These are phyloP conservation scores for Scaeva pyrastri DNA, from an alignment of 2,888 invertebrate genomes.

Conservation along the genomic window DNA sequence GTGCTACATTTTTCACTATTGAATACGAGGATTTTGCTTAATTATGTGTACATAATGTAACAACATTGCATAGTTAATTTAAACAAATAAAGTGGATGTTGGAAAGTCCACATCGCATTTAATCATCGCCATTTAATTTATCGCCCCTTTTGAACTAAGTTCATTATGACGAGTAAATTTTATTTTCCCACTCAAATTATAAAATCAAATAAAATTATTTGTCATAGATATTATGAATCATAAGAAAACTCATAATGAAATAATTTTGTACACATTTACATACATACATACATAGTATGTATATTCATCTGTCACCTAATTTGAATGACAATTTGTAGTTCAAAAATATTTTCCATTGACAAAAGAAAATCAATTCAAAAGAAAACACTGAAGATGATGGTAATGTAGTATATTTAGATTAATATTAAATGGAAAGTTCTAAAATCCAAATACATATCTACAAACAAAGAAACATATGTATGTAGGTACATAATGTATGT, in stretches of 20 bases:
- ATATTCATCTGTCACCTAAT: slow-evolving; percentile 17
- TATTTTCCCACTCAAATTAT: not conserved
- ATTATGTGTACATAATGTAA: too few relatives aligned
- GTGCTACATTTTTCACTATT: too few relatives aligned
- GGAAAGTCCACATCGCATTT: too few relatives aligned
- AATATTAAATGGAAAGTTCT: not conserved
- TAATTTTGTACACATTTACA: too few relatives aligned
- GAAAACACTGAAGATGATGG: not conserved
- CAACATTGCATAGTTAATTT: too few relatives aligned
- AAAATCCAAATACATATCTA: not conserved
- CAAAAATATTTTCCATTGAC: not conserved
- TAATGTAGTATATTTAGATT: not conserved
- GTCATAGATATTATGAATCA: not conserved
- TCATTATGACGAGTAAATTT: not conserved
- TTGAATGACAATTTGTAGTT: slow-evolving; percentile 30
- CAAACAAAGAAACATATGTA: not conserved
- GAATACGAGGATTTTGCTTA: too few relatives aligned
- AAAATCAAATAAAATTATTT: not conserved
- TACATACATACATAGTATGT: too few relatives aligned
- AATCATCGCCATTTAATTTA: too few relatives aligned
- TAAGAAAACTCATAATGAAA: not conserved
- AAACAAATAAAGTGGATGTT: too few relatives aligned
- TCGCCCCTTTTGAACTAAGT: too few relatives aligned
- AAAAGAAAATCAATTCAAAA: not conserved
- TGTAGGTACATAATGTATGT: not conserved